phyloP scores from a whole-genome alignment of 2,888 invertebrate species.

The Julus scanicus region DNA sequence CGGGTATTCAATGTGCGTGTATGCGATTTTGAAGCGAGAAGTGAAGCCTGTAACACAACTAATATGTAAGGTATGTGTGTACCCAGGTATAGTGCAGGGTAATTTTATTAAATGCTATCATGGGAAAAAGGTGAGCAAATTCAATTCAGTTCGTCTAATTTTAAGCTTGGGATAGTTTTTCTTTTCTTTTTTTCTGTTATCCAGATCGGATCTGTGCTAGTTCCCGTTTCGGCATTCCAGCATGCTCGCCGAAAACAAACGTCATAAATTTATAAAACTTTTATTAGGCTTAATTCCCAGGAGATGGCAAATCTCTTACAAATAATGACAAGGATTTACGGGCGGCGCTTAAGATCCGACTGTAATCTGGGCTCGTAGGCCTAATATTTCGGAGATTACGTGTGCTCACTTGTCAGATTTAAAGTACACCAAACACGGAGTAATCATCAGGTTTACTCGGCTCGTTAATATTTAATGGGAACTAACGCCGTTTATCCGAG shows the following conservation, averaged over 20 bases:
- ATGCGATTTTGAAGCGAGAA: neutral
- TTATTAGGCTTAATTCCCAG: conserved; percentile 31
- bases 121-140: neutral
- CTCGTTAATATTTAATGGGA: conserved; percentile 42
- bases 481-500: conserved; percentile 42
- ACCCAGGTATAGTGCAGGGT: neutral
- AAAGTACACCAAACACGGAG: conserved; percentile 39
- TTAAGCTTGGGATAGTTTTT: neutral
- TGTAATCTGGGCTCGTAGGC: conserved; percentile 35
- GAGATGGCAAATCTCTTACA: conserved; percentile 42
- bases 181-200: neutral
- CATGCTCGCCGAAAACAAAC: conserved; percentile 14
- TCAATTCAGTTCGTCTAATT: neutral
- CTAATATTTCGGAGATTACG: conserved; percentile 39
- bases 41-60: neutral
- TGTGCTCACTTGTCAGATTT: conserved; percentile 39
- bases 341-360: conserved; percentile 38
- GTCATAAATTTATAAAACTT: conserved; percentile 38
- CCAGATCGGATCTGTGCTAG: neutral
- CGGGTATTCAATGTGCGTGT: neutral
- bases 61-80: too few relatives aligned
- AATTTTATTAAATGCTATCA: neutral
- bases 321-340: conserved; percentile 42
- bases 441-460: conserved; percentile 35
- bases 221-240: conserved; percentile 8